Evolutionary conservation across 2,113 vertebrate species (phyloP), one percentile per base, ranked within the genome.

Genomic region (Spheniscus mendiculus): DNA sequence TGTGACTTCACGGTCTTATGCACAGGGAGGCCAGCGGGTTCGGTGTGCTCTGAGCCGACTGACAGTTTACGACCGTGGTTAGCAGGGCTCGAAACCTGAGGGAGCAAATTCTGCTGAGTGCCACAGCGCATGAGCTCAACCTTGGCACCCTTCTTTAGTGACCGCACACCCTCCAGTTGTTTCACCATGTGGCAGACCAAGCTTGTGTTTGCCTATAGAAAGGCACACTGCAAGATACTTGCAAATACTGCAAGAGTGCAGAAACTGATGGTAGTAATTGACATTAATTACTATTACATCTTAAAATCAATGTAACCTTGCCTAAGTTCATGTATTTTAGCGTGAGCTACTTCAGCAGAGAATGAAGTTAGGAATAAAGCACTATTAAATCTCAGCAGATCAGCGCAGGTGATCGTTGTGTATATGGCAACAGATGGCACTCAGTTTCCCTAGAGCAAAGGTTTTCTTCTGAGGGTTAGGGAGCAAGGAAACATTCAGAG

Each of bases 11-110:
- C 38, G 63, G 42, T 62, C 56, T 52, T 49, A 38, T 66, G 65
- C 45, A 6, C n/a, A 38, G 62, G 63, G 30, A 55, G 47, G 36
- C 30, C 63, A 80, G 79, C 44, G 73, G 83, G 21, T 65, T 78
- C 0, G 0, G 19, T 26, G 47, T 73, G 42, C 63, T 53, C 76
- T 32, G 76, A 89, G 86, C 87, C 1, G 17, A 22, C 50, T 5
- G 3, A 7, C 6, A 5, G 61, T 50, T 87, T 44, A 23, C 4
- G 15, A 0, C 34, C 3, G 0, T 7, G 63, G 16, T 27, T 38
- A 40, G 26, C 59, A 34, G 45, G 40, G 79, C 88, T 82, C 0
- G 0, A 34, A 90, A 76, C 30, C 56, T 11, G 26, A 52, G 53
- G 21, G 8, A 72, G 14, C 32, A 47, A n/a, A 50, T 42, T 45